Conservation (phyloP, 2,888 invertebrate species). For the Zhuqinia jingwanae region DNA sequence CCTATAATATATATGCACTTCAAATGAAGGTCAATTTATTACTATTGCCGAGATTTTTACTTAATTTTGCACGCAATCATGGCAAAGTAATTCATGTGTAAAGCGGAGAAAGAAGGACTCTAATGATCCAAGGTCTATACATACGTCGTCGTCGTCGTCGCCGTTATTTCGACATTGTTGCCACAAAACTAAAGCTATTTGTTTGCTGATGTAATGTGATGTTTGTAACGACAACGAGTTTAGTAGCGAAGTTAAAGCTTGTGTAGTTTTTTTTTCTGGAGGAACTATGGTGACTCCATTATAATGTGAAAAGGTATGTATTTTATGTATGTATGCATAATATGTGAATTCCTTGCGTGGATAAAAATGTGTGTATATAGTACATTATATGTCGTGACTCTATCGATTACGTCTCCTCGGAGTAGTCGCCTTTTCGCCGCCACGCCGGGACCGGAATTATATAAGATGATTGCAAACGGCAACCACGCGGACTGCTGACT, state of each 20-base stretch:
- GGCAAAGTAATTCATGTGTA: constrained; percentile 3
- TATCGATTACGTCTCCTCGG: constrained; percentile 74
- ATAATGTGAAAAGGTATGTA: constrained; percentile 26
- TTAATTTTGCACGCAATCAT: neutral
- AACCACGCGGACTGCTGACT: constrained; percentile 56
- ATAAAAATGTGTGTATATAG: constrained; percentile 44
- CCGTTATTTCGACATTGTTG: constrained; percentile 2
- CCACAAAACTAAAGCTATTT: constrained; percentile 11
- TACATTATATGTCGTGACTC: constrained; percentile 69
- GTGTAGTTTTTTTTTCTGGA: neutral
- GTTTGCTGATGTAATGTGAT: constrained; percentile 44
- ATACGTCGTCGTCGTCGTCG: too few relatives aligned
- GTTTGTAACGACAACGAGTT: too few relatives aligned
- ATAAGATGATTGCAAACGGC: constrained; percentile 69
- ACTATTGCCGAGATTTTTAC: neutral
- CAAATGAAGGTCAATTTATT: neutral
- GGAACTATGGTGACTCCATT: constrained; percentile 42
- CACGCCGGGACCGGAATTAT: constrained; percentile 64
- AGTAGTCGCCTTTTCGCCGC: constrained; percentile 68
- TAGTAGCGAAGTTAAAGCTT: neutral
- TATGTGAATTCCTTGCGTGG: constrained; percentile 40
- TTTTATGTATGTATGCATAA: neutral
- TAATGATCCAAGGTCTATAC: constrained; percentile 27
- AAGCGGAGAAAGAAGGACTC: neutral
- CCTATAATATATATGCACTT: too few relatives aligned